A percentile compares a stretch with the other conserved stretches of the same genome.
Evolutionary conservation across 1,140 invertebrate genomes (phyloP).

Genomic region (Neelides sp.): DNA sequence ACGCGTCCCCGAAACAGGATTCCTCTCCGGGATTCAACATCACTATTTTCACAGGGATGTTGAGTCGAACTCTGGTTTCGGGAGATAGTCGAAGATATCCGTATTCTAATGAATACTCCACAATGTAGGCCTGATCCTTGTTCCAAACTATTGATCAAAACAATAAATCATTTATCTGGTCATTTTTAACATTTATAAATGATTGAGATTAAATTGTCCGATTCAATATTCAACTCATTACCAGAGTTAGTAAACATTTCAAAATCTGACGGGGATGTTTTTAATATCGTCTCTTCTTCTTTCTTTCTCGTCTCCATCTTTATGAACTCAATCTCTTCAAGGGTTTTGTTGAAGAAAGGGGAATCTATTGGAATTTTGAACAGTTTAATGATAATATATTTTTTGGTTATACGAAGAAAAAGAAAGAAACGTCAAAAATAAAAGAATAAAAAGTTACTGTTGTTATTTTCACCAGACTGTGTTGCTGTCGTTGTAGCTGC

Average conservation of each 20-base stretch:
- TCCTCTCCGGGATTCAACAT: slow-evolving; percentile 75
- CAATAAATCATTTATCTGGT: neutral
- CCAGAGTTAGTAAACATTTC: slow-evolving; percentile 30
- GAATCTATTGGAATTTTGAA: slow-evolving; percentile 17
- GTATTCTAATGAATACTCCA: slow-evolving; percentile 95
- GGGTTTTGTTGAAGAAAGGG: slow-evolving; percentile 28
- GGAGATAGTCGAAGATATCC: slow-evolving; percentile 84
- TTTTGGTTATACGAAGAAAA: too few relatives aligned
- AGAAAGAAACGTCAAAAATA: too few relatives aligned
- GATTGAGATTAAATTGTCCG: neutral
- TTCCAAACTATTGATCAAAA: too few relatives aligned
- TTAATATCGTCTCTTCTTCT: slow-evolving; percentile 26
- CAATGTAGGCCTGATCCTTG: slow-evolving; percentile 81
- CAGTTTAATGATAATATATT: too few relatives aligned
- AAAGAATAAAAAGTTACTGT: too few relatives aligned
- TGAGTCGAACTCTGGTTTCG: slow-evolving; percentile 63
- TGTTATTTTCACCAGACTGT: too few relatives aligned
- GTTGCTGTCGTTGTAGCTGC: slow-evolving; percentile 2
- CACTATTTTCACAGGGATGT: slow-evolving; percentile 85
- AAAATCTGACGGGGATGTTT: slow-evolving; percentile 26
- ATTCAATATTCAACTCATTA: slow-evolving; percentile 1
- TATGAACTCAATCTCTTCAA: slow-evolving; percentile 29
- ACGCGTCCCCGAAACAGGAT: slow-evolving; percentile 82
- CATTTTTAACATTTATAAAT: neutral
- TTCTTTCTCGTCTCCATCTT: slow-evolving; percentile 25